Evolutionary conservation across 2,113 vertebrate genomes (phyloP).

Genomic region (Cochlearius cochlearius): DNA sequence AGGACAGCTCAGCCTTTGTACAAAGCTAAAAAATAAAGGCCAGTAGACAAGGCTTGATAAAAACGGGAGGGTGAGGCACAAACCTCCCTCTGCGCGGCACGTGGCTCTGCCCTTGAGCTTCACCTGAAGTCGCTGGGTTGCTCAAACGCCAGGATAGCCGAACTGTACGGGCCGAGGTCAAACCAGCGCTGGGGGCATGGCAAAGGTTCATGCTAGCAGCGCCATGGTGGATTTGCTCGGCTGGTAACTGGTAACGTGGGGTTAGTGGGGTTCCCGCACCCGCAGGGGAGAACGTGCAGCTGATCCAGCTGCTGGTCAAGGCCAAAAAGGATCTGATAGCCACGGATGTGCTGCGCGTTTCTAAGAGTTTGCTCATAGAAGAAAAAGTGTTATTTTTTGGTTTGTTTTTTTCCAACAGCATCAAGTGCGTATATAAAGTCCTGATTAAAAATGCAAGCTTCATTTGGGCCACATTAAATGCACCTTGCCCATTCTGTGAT

Average conservation of each 20-base stretch:
- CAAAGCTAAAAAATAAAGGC: not conserved
- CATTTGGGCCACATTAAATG: not conserved
- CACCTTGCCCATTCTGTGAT: not conserved
- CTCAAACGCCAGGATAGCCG: not conserved
- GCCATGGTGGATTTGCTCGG: not conserved
- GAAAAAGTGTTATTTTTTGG: not conserved
- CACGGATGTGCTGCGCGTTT: not conserved
- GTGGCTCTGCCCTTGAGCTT: not conserved
- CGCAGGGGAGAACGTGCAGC: not conserved
- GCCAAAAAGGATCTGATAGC: not conserved
- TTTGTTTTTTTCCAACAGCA: not conserved
- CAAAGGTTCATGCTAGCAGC: not conserved
- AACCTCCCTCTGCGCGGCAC: not conserved
- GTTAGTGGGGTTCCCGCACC: not conserved
- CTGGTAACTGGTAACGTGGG: not conserved
- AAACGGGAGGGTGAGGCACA: rapidly evolving
- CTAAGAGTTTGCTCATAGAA: not conserved
- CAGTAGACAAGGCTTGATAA: not conserved
- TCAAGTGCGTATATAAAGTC: not conserved
- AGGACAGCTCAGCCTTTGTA: not conserved
- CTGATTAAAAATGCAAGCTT: not conserved
- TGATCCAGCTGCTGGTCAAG: not conserved
- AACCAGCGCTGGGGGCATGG: not conserved
- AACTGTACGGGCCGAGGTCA: not conserved
- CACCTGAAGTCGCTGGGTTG: not conserved